Evolutionary conservation across 2,888 invertebrate genomes (phyloP), one percentile per base, ranked within the genome.

Genomic region (Amphiduros pacificus): DNA sequence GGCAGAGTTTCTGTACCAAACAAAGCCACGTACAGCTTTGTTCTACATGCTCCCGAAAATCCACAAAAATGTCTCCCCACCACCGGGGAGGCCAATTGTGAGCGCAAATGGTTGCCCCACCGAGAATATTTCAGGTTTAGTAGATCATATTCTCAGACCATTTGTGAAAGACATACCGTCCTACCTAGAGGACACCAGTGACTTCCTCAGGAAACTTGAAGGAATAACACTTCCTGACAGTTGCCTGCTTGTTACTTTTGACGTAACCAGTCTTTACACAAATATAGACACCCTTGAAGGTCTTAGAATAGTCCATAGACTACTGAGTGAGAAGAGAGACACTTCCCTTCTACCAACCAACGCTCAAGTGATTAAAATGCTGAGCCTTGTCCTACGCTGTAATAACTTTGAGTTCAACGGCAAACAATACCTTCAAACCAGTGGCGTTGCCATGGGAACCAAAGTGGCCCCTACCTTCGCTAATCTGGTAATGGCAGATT

Each of bases 321-420:
- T n/a, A n/a, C n/a, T n/a, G n/a, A n/a, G n/a, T n/a, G n/a, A n/a
- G n/a, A n/a, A n/a, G n/a, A n/a, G n/a, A n/a, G n/a, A n/a, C n/a
- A n/a, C n/a, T n/a, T n/a, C n/a, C n/a, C n/a, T n/a, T n/a, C n/a
- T 11, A 36, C 55, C 55, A 9, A n/a, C 5, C 36, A 55, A 40
- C 40, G 5, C 26, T 11, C 6, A 11, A 2, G 2, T 55, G 14
- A 20, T 55, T 31, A 20, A 11, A 4, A 26, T 55, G 11, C 41
- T 55, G 40, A 55, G 22, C 14, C 27, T 40, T 24, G 55, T 55
- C 14, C 41, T 55, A 14, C 14, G 4, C 17, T 40, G 11, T 24
- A 55, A 55, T 26, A 55, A 55, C 28, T 55, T 55, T 24, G 24
- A 55, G 9, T 55, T 55, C n/a, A 55, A 55, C 40, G 55, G 55